These are phyloP conservation scores for Phoeniculus purpureus DNA, from an alignment of 2,797 vertebrate genomes.

Conservation along the genomic window DNA sequence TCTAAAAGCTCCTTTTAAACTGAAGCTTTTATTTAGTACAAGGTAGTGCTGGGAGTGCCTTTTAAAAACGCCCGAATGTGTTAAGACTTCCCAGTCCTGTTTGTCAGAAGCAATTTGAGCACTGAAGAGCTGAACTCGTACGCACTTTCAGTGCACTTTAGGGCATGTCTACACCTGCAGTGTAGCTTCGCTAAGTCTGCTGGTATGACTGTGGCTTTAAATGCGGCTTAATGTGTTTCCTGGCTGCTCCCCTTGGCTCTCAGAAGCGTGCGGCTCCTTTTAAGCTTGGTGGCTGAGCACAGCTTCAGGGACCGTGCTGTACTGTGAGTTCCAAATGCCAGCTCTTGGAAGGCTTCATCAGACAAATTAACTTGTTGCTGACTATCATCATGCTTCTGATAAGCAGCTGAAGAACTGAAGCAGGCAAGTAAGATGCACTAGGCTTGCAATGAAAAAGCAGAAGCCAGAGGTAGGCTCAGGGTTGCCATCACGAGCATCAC, in stretches of 20 bases:
- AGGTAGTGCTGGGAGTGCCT: neutral
- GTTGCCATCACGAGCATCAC: accelerated
- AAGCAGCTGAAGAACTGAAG: neutral
- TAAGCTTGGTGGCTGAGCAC: neutral
- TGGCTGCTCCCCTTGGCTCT: neutral
- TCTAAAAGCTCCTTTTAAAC: neutral
- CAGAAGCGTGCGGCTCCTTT: neutral
- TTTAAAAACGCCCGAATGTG: neutral
- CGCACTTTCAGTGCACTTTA: neutral
- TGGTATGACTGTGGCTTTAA: neutral
- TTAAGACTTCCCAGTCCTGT: neutral
- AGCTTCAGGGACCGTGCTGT: neutral
- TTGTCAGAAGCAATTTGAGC: neutral
- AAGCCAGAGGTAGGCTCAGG: neutral
- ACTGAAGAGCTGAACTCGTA: neutral
- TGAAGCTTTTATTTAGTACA: neutral
- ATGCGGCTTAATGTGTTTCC: neutral
- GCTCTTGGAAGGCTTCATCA: neutral
- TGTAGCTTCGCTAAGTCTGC: neutral
- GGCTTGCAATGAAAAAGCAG: accelerated
- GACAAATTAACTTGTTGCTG: neutral
- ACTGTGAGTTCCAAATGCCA: accelerated
- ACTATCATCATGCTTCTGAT: neutral
- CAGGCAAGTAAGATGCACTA: accelerated
- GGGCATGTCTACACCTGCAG: constrained; percentile 25